Base-by-base conservation (phyloP, 2,113 vertebrate genomes). In the Pycnonotus jocosus region DNA sequence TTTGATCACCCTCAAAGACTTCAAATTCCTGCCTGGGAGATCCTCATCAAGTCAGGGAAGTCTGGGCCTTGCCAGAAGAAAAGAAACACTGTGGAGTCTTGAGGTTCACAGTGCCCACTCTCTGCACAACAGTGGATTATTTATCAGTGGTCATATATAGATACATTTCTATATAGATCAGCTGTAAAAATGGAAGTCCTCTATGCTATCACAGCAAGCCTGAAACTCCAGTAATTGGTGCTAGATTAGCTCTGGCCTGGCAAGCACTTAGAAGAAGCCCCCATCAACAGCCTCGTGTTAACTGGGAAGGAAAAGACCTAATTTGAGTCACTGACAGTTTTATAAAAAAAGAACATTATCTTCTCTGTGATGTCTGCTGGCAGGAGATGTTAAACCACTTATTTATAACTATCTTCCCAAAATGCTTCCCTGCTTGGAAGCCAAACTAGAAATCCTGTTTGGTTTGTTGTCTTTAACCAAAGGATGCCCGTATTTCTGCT, bases 391-490 rank as follows among this genome's bases (percentile, higher is more conserved):
- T 94, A 92, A 95, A 92, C 88, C 92, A 86, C 86, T 94, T 96
- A 95, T 96, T 94, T 96, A 94, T 96, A 97, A 96, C 94, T 83
- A 95, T 90, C 94, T 96, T 96, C 93, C 80, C 35, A 0, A 96
- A 96, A 97, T 64, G 87, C 94, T 88, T 93, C 81, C 90, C 85
- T 81, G 88, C 85, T 93, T 93, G 90, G 88, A 94, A 95, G 92
- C 88, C 80, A 96, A 92, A 65, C 80, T 93, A 88, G 93, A 96
- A 96, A 96, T 93, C 72, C 94, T 93, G 76, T 95, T 96, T 96
- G 95, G 95, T 94, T 96, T 97, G 95, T 96, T 96, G 90, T 93
- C 93, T 95, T 95, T 94, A 96, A 97, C 92, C 92, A 96, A 96
- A 96, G 94, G 85, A 95, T 95, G 86, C 94, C 1, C 45, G 65